Conservation (phyloP, 2,888 invertebrate species). For the Plebejus argus region DNA sequence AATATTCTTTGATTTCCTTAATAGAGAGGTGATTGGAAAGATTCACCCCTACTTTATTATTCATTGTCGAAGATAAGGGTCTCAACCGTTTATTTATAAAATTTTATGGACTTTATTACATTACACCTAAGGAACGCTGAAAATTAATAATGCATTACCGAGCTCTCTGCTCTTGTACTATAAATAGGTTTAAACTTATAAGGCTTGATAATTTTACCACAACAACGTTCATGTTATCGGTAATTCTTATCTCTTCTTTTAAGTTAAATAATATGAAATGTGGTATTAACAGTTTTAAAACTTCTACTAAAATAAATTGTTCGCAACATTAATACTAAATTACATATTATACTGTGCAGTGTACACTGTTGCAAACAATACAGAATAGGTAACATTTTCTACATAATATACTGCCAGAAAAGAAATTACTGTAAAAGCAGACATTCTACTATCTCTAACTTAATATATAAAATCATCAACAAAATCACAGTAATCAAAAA, state of each 20-base stretch:
- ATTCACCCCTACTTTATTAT: not conserved
- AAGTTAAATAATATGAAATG: too few relatives aligned
- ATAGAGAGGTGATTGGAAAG: not conserved
- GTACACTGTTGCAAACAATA: too few relatives aligned
- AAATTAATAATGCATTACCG: constrained; percentile 13
- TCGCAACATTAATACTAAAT: too few relatives aligned
- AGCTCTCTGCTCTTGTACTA: constrained; percentile 16
- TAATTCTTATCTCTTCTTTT: too few relatives aligned
- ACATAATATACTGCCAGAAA: too few relatives aligned
- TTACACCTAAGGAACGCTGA: not conserved
- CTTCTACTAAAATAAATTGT: not conserved
- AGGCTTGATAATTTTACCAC: constrained; percentile 17
- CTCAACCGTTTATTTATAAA: not conserved
- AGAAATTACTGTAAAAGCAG: too few relatives aligned
- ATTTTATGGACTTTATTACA: not conserved
- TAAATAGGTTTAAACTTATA: constrained; percentile 20
- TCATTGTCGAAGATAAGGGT: not conserved
- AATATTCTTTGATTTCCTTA: not conserved
- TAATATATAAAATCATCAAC: too few relatives aligned
- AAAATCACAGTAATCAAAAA: too few relatives aligned
- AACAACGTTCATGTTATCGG: not conserved
- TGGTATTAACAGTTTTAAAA: not conserved
- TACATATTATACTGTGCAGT: too few relatives aligned
- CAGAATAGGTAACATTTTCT: too few relatives aligned
- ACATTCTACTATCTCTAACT: too few relatives aligned